Percentiles rank a stretch among this genome's conserved stretches.
Conservation (phyloP, 2,113 vertebrate species). For the Crotalus tigris region DNA sequence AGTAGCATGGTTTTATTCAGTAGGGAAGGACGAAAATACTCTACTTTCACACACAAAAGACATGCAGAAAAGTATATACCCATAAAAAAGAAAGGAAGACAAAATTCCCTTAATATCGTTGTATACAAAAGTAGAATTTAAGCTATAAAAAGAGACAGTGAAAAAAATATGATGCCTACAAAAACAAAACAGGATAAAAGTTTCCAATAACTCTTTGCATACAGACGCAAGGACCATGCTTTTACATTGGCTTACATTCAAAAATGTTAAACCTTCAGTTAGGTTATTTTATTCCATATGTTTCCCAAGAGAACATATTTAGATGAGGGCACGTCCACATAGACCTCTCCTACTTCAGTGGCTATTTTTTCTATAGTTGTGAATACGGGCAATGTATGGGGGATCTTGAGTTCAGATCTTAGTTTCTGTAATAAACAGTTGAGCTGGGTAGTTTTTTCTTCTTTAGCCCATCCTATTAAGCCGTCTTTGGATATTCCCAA, state of each 20-base stretch:
- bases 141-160: neutral
- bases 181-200: constrained; percentile 12
- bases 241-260: neutral
- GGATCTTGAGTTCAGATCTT: neutral
- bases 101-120: neutral
- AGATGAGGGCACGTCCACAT: neutral
- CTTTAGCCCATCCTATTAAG: neutral
- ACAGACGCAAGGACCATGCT: no score
- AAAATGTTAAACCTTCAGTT: neutral
- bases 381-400: neutral
- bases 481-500: neutral
- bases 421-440: neutral
- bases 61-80: neutral
- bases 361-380: neutral
- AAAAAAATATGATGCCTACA: neutral
- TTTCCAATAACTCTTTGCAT: constrained; percentile 7
- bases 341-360: no score
- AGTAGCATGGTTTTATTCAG: neutral
- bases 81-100: neutral
- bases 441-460: neutral
- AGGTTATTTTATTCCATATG: neutral
- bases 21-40: neutral
- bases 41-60: neutral
- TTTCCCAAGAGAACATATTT: neutral
- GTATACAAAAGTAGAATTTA: constrained; percentile 23